Conservation (phyloP, 2,113 vertebrate species). For the Sylvia atricapilla region DNA sequence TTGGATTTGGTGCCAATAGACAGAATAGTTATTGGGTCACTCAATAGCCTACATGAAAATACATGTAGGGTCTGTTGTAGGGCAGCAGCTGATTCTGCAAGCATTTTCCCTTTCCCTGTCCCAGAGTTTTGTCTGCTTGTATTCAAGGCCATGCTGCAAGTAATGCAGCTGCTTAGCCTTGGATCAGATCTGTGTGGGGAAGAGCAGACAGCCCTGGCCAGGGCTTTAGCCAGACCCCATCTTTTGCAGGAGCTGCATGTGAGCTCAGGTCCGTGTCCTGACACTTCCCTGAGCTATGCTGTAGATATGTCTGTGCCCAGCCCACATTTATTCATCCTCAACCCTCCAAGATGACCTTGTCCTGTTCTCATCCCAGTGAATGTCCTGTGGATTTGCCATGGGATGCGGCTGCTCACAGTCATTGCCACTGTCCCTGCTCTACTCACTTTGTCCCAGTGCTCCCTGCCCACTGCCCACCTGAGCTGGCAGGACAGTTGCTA, state of each 20-base stretch:
- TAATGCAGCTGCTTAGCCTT: background rate
- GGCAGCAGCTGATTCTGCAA: background rate
- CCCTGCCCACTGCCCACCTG: background rate
- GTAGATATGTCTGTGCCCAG: background rate
- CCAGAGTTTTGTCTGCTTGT: background rate
- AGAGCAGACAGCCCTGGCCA: background rate
- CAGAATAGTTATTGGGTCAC: background rate
- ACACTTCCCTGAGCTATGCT: background rate
- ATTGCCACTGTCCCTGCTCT: background rate
- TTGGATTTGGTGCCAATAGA: background rate
- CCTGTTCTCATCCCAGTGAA: background rate
- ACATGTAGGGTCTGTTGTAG: background rate
- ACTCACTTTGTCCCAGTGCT: background rate
- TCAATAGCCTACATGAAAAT: background rate
- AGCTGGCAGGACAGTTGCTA: background rate
- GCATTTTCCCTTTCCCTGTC: background rate
- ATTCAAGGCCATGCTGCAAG: background rate
- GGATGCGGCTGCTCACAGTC: background rate
- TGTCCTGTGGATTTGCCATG: background rate
- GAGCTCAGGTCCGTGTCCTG: background rate
- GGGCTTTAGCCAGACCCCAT: background rate
- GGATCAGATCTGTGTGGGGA: background rate
- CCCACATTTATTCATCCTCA: background rate
- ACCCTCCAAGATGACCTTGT: rapidly evolving
- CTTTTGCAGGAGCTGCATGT: background rate